phyloP scores from a whole-genome alignment of 1,140 invertebrate genomes.

The Macrocentrus cingulum region DNA sequence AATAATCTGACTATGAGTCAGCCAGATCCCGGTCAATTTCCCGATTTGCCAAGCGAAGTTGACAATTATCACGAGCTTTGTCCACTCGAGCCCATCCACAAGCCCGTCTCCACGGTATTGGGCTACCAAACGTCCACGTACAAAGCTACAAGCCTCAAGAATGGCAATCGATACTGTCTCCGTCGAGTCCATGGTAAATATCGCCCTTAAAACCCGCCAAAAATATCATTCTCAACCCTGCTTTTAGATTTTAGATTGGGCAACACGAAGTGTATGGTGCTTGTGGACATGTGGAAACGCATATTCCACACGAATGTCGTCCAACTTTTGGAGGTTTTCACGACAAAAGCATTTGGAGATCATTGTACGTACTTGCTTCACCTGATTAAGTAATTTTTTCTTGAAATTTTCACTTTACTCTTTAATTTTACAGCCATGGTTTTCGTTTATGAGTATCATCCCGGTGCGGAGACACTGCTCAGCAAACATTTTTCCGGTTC shows the following conservation, averaged over 20 bases:
- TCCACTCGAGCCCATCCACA: conserved; percentile 73
- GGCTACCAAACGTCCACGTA: conserved; percentile 85
- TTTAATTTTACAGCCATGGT: conserved; percentile 75
- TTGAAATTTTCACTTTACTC: conserved; percentile 23
- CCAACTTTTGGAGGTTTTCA: conserved; percentile 88
- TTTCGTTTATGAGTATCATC: conserved; percentile 95
- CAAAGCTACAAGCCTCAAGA: conserved; percentile 88
- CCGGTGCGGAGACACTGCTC: conserved; percentile 85
- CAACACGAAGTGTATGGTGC: conserved; percentile 80
- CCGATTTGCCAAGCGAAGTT: conserved; percentile 81
- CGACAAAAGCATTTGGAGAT: conserved; percentile 94
- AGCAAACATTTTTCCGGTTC: conserved; percentile 78
- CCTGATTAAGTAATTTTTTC: neutral
- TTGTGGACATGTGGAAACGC: conserved; percentile 93
- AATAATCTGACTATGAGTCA: conserved; percentile 74
- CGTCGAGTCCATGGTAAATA: conserved; percentile 81
- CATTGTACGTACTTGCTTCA: conserved; percentile 72
- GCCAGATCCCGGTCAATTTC: conserved; percentile 66
- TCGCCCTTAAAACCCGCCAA: neutral
- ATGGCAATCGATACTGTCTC: conserved; percentile 82
- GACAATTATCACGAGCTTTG: conserved; percentile 88
- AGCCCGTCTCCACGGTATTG: conserved; percentile 66
- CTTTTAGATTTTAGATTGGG: conserved; percentile 72
- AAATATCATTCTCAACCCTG: conserved; percentile 6
- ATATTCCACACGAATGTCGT: conserved; percentile 92